Evolutionary conservation across 2,888 invertebrate genomes (phyloP).

Genomic region (Gerris lacustris): DNA sequence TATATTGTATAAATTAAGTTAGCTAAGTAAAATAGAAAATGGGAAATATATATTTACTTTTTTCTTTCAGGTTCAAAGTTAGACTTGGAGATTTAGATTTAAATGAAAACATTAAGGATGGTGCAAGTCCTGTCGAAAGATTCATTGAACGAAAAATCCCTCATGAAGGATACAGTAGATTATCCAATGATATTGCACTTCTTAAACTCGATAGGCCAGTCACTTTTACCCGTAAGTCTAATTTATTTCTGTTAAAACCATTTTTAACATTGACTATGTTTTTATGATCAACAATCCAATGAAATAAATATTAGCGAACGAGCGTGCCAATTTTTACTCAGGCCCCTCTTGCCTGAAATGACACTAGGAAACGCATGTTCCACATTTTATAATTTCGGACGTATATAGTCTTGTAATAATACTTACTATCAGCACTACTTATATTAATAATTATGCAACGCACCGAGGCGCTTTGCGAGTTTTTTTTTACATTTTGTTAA

Average conservation of each 20-base stretch:
- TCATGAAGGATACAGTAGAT: slow-evolving; percentile 57
- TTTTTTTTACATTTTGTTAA: too few species aligned
- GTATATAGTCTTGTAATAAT: too few species aligned
- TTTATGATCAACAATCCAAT: too few species aligned
- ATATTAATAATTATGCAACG: too few species aligned
- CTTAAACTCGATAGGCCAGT: slow-evolving; percentile 43
- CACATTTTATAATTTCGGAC: too few species aligned
- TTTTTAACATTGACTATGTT: too few species aligned
- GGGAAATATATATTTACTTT: neutral
- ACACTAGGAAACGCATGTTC: too few species aligned
- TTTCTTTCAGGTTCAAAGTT: slow-evolving; percentile 46
- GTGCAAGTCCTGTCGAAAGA: slow-evolving; percentile 49
- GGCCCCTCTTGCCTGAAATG: too few species aligned
- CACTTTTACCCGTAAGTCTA: slow-evolving; percentile 43
- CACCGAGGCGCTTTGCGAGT: too few species aligned
- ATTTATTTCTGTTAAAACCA: neutral
- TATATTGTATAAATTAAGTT: neutral
- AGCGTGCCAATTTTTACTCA: too few species aligned
- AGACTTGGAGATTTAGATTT: slow-evolving; percentile 69
- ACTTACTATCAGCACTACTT: too few species aligned
- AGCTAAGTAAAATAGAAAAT: neutral
- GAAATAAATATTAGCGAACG: too few species aligned
- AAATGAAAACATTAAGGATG: slow-evolving; percentile 48
- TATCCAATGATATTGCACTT: slow-evolving; percentile 67
- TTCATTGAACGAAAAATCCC: slow-evolving; percentile 46